Base-by-base conservation (phyloP, 1,140 invertebrate genomes). In the Rhagoletis zephyria region DNA sequence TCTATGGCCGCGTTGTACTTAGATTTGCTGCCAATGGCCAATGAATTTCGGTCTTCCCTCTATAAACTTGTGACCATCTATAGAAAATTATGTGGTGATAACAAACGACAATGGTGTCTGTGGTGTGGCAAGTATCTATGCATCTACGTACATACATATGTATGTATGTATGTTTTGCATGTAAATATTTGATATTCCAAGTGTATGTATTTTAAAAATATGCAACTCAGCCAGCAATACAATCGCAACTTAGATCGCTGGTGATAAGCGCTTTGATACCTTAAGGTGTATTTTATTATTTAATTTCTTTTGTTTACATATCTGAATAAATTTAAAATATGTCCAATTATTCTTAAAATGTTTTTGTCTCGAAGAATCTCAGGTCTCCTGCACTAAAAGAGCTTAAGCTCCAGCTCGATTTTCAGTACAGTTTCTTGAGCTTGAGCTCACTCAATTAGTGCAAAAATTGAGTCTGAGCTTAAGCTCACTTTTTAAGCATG, bases 11-110 rank as follows among this genome's bases (percentile, higher is more conserved):
- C 30, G 16, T n/a, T 77, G 70, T 30, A 30, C 30, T 30, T 77
- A 45, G 70, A 45, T 51, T 77, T 77, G 70, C 70, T 77, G 70
- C 70, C 70, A 77, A 77, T 77, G 70, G 70, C 42, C 70, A 77
- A 77, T 77, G 70, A 77, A 51, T 77, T 77, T 77, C 70, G 45
- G 16, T 14, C 70, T 48, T 77, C 45, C 65, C 45, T 16, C 70
- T 67, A 16, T 77, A 48, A 77, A 48, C 70, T 4, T 77, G 70
- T 48, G 70, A 77, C 45, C 70, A 77, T 77, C 70, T 77, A 77
- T 51, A 16, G 42, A 45, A 77, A 77, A 77, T 77, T 48, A 77
- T 77, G 70, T 77, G 70, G 70, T 77, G 70, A 77, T 77, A 77
- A 77, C 70, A 77, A 77, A 77, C 48, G 70, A 77, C 70, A 77